Evolutionary conservation across 1,140 invertebrate genomes (phyloP), one percentile per base, ranked within the genome.

Genomic region (Chrysopa pallens): DNA sequence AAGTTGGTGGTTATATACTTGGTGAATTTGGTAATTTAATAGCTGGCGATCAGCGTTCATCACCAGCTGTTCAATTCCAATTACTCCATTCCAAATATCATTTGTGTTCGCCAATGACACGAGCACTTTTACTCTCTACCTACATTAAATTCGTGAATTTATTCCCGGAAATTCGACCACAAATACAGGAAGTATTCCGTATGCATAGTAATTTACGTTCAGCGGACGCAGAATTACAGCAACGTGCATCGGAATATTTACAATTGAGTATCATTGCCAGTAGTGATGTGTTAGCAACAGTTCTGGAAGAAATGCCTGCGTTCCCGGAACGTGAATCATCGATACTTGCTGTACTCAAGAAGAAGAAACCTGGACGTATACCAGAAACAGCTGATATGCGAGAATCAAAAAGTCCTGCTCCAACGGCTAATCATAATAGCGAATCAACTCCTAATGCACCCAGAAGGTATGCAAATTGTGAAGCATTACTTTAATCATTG

Each of bases 11-110:
- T 23, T 99, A 99, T 54, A 98, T 99, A 53, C 70, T 99, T 36
- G 96, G 96, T 42, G 96, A 99, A 68, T 99, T 99, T 71, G 96
- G 96, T 27, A 99, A 99, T 69, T 72, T 99, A 15, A 99, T 99
- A 59, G 95, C 96, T 51, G 95, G 95, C 8, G 96, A 99, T 68
- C 85, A 90, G 43, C 73, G 95, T 40, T 98, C 94, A 33, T 93
- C 92, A 44, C 92, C 94, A 31, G 67, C 81, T 50, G 89, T 97
- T 47, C 93, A 97, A 65, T 97, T 98, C 66, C 86, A 95, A 63
- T 68, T 97, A 29, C 71, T 98, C 52, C 92, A 98, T 77, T 96
- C 91, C 55, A 97, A 97, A 66, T 96, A 95, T 70, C 94, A 98
- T 68, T 68, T 99, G 41, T 99, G 96, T 69, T 93, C 90, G 42